These are phyloP conservation scores for Mesembrinibis cayennensis DNA, from an alignment of 2,113 vertebrate genomes.

Conservation along the genomic window DNA sequence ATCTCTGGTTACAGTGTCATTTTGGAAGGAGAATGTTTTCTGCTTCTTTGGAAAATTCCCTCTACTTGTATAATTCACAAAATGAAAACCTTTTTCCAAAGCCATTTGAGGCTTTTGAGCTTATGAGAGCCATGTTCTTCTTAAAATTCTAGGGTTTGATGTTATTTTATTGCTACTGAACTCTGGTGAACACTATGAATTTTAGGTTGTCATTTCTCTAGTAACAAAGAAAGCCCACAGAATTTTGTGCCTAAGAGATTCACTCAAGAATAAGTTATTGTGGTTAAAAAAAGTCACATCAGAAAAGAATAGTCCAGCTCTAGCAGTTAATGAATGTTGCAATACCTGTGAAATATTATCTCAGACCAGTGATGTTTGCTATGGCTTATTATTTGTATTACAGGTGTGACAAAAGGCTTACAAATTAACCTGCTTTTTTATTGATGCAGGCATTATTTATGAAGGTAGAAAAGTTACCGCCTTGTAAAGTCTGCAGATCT, in stretches of 20 bases:
- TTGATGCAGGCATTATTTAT: neutral
- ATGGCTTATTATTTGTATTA: neutral
- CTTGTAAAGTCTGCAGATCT: neutral
- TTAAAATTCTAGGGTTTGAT: neutral
- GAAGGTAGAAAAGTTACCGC: neutral
- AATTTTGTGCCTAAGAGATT: neutral
- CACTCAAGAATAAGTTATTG: neutral
- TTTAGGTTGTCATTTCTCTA: neutral
- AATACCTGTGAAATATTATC: neutral
- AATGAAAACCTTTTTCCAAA: neutral
- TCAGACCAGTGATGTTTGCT: neutral
- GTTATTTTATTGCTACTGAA: neutral
- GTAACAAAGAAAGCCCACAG: neutral
- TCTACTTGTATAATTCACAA: neutral
- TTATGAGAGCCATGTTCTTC: neutral
- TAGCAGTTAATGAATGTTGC: neutral
- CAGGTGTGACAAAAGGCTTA: neutral
- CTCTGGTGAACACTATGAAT: neutral
- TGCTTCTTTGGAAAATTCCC: neutral
- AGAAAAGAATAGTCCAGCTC: neutral
- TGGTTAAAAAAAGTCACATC: neutral
- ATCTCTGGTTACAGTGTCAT: neutral
- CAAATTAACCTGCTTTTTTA: neutral
- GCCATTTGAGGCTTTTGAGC: neutral
- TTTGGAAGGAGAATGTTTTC: neutral